Conservation (phyloP, 1,140 invertebrate species). For the Daktulosphaira vitifoliae region DNA sequence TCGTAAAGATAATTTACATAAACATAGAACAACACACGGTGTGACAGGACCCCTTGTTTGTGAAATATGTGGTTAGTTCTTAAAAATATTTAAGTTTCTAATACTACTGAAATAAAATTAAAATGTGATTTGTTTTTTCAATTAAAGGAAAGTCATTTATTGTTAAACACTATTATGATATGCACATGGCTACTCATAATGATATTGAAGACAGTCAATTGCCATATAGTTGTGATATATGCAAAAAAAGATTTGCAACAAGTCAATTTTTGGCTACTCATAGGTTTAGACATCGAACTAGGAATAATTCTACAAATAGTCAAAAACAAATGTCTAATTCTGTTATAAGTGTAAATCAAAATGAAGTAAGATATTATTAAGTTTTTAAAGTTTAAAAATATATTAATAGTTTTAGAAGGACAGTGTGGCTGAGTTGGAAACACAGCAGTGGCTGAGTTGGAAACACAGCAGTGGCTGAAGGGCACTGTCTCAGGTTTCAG, state of each 20-base stretch:
- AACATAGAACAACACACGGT: slow-evolving; percentile 59
- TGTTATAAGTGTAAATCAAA: background rate
- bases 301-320: background rate
- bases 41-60: slow-evolving; percentile 59
- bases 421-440: no score
- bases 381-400: background rate
- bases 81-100: background rate
- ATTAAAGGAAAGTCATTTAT: slow-evolving; percentile 51
- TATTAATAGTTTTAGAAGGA: no score
- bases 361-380: background rate
- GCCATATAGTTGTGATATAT: slow-evolving; percentile 38
- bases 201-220: slow-evolving; percentile 37
- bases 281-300: slow-evolving; percentile 45
- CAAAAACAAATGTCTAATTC: background rate
- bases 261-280: slow-evolving; percentile 48
- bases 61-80: slow-evolving; percentile 55
- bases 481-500: no score
- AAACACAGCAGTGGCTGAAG: no score
- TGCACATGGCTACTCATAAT: slow-evolving; percentile 50
- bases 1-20: slow-evolving; percentile 64
- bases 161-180: slow-evolving; percentile 57
- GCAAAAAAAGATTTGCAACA: slow-evolving; percentile 47
- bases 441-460: no score
- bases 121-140: background rate
- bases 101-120: background rate